These are phyloP conservation scores for Andrena chrysosceles DNA, from an alignment of 2,888 invertebrate genomes.

Conservation along the genomic window DNA sequence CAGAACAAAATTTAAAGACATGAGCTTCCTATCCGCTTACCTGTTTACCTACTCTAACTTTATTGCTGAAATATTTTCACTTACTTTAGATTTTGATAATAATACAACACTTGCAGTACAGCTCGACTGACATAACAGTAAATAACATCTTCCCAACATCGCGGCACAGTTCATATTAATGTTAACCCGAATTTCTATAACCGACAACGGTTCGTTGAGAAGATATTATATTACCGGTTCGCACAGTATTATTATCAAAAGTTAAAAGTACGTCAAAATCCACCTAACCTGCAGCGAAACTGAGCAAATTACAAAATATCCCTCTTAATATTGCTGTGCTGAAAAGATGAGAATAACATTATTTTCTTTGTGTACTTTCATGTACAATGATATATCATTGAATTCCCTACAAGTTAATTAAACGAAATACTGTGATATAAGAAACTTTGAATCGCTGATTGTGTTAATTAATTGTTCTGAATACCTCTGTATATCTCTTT, in stretches of 20 bases:
- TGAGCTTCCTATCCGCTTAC: conserved; percentile 69
- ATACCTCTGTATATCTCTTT: conserved; percentile 41
- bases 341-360: conserved; percentile 64
- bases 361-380: conserved; percentile 33
- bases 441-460: conserved; percentile 19
- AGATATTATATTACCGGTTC: not conserved
- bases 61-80: conserved; percentile 77
- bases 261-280: conserved; percentile 75
- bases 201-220: not conserved
- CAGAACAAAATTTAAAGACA: conserved; percentile 71
- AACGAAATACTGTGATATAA: conserved; percentile 27
- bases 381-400: conserved; percentile 16
- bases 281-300: conserved; percentile 69
- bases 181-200: not conserved
- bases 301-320: conserved; percentile 60
- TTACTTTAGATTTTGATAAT: conserved; percentile 59
- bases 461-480: conserved; percentile 41
- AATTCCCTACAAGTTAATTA: conserved; percentile 37
- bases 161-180: not conserved
- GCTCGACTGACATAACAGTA: not conserved
- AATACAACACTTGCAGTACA: not conserved
- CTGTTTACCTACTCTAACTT: conserved; percentile 56
- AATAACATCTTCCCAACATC: not conserved
- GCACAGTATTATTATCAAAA: conserved; percentile 7
- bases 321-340: conserved; percentile 57